Evolutionary conservation across 23 tunicate species (phyloP).

Genomic region (Botrylloides violaceus): DNA sequence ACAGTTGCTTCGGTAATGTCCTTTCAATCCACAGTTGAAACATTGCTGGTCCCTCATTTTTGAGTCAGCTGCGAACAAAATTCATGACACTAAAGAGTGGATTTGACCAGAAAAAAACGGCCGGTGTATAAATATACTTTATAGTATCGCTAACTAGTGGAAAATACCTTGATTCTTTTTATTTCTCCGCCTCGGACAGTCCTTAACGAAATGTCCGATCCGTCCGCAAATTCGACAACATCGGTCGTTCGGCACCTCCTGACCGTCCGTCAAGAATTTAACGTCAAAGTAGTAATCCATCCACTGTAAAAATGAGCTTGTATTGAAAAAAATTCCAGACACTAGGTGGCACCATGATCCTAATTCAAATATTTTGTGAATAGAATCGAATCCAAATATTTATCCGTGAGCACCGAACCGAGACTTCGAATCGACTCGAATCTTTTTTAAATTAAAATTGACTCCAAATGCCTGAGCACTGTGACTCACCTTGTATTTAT

Average conservation of each 20-base stretch:
- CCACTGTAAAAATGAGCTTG: neutral
- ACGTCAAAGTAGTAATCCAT: slow-evolving; percentile 55
- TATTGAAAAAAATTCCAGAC: too few relatives aligned
- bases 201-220: slow-evolving; percentile 91
- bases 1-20: neutral
- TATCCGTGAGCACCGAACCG: too few relatives aligned
- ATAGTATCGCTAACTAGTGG: neutral
- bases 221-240: slow-evolving; percentile 92
- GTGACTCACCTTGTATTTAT: slow-evolving; percentile 3
- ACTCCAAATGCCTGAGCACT: too few relatives aligned
- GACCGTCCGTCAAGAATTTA: slow-evolving; percentile 50
- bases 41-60: neutral
- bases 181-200: slow-evolving; percentile 56
- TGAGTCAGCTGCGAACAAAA: neutral
- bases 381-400: too few relatives aligned
- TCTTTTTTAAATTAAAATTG: too few relatives aligned
- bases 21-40: neutral
- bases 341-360: too few relatives aligned
- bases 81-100: too few relatives aligned
- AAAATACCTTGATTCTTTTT: slow-evolving; percentile 19
- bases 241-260: slow-evolving; percentile 87
- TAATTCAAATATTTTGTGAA: too few relatives aligned
- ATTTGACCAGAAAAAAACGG: too few relatives aligned
- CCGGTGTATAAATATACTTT: too few relatives aligned
- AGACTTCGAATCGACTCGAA: too few relatives aligned